Percentiles rank a stretch among this genome's conserved stretches.
These are phyloP conservation scores for Pachyrhynchus sulphureomaculatus DNA, from an alignment of 1,140 invertebrate species.

Conservation along the genomic window DNA sequence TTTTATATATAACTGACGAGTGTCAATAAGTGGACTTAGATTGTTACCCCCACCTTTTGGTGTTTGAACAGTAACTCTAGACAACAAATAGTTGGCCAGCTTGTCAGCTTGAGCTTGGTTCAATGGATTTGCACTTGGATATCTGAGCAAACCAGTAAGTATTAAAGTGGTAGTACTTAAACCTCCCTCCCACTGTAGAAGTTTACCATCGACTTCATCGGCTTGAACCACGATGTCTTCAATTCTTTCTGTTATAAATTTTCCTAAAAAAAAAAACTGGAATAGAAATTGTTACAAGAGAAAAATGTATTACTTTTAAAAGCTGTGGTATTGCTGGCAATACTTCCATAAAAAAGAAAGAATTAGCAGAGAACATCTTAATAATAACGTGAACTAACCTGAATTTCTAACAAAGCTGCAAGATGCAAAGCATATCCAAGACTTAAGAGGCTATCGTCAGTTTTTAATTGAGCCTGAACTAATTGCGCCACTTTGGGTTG, in stretches of 20 bases:
- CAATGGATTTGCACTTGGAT: conserved; percentile 74
- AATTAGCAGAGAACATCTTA: no score
- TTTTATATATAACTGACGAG: no score
- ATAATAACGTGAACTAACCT: conserved; percentile 50
- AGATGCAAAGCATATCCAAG: conserved; percentile 84
- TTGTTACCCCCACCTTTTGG: conserved; percentile 60
- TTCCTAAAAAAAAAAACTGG: conserved; percentile 33
- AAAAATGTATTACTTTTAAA: neutral
- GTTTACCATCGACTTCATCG: conserved; percentile 89
- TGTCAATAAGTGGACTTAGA: no score
- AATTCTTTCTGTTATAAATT: conserved; percentile 76
- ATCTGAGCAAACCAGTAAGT: conserved; percentile 72
- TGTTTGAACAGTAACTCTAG: conserved; percentile 85
- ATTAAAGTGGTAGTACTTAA: conserved; percentile 61
- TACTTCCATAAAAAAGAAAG: no score
- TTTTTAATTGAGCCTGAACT: conserved; percentile 44
- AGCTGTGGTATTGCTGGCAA: neutral
- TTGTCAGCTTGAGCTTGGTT: conserved; percentile 81
- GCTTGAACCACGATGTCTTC: conserved; percentile 92
- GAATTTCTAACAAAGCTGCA: conserved; percentile 65
- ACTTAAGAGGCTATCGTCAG: conserved; percentile 56
- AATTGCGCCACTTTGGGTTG: conserved; percentile 42
- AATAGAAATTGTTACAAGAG: neutral
- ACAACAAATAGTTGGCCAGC: conserved; percentile 88
- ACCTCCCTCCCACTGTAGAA: conserved; percentile 92